Base-by-base conservation (phyloP, 1,140 invertebrate genomes). In the Brachionus calyciflorus region DNA sequence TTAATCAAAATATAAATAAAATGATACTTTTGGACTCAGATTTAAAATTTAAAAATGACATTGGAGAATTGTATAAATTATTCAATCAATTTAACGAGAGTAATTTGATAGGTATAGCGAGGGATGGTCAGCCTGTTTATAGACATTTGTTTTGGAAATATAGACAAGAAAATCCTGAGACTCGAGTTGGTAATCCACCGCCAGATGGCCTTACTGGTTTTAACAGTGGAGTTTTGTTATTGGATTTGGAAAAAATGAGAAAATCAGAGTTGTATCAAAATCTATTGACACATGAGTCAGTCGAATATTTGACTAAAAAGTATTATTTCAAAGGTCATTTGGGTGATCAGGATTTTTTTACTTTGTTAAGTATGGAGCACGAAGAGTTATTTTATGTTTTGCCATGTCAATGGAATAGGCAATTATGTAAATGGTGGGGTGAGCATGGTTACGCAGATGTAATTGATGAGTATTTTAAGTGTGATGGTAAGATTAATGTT, bases 291-390 rank as follows among this genome's bases (percentile, higher is more conserved):
- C 84, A 87, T 40, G 82, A 88, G 14, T 86, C 83, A 77, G 85
- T 92, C 17, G 80, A 87, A 26, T 83, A 86, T 48, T 82, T 91
- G 73, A 88, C 89, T 1, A 80, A 88, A 10, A 91, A 92, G 82
- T 92, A 91, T 84, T 84, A 85, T 30, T 88, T 88, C 63, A 81
- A 89, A 84, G 92, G 92, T 7, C 91, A 93, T 83, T 85, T 94
- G 19, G 92, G 92, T 3, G 92, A 93, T 84, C 92, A 93, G 84
- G 92, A 93, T 84, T 92, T 92, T 83, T 94, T 91, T 81, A 91
- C 91, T 0, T 81, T 94, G 26, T 79, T 93, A 5, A 87, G 87
- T 28, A 86, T 90, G 81, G 91, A 93, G 80, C 85, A 90, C 80
- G 89, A 90, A 3, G 86, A 91, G 78, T 82, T 92, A 21, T 91